Percentiles rank a stretch among this genome's conserved stretches.
phyloP scores from a whole-genome alignment of 2,113 vertebrate species.

The Elgaria multicarinata region DNA sequence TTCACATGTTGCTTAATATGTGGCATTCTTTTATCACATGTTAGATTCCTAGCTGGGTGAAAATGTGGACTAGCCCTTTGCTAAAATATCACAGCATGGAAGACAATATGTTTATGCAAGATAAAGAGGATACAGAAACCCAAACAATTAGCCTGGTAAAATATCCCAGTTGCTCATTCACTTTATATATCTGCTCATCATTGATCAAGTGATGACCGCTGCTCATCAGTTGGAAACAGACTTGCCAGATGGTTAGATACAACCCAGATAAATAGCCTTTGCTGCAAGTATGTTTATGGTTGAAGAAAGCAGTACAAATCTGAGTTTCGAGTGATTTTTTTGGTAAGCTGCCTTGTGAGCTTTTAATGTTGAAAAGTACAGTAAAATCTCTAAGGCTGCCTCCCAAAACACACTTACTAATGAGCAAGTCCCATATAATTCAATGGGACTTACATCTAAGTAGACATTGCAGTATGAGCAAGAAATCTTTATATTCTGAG shows the following conservation, averaged over 20 bases:
- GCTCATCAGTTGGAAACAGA: neutral
- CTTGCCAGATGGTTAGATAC: neutral
- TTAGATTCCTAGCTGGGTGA: neutral
- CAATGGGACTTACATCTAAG: too few species aligned
- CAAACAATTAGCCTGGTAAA: neutral
- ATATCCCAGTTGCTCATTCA: neutral
- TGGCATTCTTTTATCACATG: neutral
- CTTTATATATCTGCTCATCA: neutral
- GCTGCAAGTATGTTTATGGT: neutral
- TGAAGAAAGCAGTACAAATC: neutral
- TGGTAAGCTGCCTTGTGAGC: too few species aligned
- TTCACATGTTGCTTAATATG: neutral
- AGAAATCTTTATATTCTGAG: neutral
- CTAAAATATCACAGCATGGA: neutral
- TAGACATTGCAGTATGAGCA: too few species aligned
- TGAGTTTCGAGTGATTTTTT: too few species aligned
- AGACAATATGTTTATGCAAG: neutral
- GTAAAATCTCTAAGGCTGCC: too few species aligned
- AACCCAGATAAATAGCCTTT: neutral
- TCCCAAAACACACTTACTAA: too few species aligned
- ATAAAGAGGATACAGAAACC: neutral
- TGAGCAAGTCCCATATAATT: too few species aligned
- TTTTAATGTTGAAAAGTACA: too few species aligned
- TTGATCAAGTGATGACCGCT: neutral
- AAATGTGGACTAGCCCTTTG: neutral